Evolutionary conservation across 1,140 invertebrate genomes (phyloP).

Genomic region (Delia radicum): DNA sequence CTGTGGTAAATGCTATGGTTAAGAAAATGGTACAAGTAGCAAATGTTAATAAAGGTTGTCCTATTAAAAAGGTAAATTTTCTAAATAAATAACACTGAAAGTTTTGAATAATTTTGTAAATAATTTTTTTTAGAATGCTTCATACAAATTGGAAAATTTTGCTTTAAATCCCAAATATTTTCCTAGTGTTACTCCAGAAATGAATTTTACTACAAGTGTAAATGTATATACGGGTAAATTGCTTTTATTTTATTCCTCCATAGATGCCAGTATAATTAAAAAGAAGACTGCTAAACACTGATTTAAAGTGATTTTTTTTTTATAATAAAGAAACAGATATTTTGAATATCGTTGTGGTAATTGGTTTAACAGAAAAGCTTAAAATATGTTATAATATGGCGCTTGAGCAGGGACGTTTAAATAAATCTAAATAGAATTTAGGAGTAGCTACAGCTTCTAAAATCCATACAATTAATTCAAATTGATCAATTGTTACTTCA

Average conservation of each 20-base stretch:
- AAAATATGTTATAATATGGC: no score
- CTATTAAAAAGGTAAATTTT: constrained; percentile 33
- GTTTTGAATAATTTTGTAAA: neutral
- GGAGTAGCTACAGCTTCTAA: no score
- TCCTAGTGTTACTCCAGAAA: constrained; percentile 41
- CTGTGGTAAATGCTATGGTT: constrained; percentile 33
- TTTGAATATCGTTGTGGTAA: no score
- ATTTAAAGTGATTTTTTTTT: no score
- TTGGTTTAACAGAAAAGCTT: no score
- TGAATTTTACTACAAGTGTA: constrained; percentile 34
- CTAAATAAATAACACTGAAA: neutral
- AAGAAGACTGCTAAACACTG: neutral
- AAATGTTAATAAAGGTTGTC: constrained; percentile 35
- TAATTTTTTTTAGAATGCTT: constrained; percentile 34
- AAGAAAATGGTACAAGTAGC: constrained; percentile 33
- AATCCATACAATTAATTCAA: no score
- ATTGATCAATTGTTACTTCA: no score
- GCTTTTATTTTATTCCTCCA: neutral
- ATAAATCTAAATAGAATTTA: no score
- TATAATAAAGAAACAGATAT: no score
- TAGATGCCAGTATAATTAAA: neutral
- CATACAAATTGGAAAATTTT: constrained; percentile 37
- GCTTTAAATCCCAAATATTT: constrained; percentile 43
- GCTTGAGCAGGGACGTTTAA: no score
- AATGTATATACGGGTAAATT: neutral